phyloP scores from a whole-genome alignment of 2,888 invertebrate genomes.

The Helicoverpa assulta region DNA sequence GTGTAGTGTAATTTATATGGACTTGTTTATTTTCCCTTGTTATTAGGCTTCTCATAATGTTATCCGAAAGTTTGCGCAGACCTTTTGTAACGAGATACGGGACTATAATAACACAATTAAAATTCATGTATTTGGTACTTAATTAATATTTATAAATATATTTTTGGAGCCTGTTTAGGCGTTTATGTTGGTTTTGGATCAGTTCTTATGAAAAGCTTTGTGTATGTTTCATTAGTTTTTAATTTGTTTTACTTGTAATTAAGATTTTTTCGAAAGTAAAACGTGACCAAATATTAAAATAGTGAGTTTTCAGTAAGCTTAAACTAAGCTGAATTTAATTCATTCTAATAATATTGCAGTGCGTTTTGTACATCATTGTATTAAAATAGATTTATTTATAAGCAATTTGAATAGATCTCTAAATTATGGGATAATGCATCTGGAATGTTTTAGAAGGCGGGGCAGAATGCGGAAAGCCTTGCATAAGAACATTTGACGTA shows the following conservation, averaged over 20 bases:
- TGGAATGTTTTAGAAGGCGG: not conserved
- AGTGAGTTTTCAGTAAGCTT: too few species aligned
- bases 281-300: not conserved
- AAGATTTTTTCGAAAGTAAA: not conserved
- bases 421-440: not conserved
- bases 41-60: constrained; percentile 64
- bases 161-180: constrained; percentile 21
- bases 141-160: constrained; percentile 33
- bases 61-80: constrained; percentile 65
- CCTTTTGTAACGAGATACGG: constrained; percentile 58
- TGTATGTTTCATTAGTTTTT: not conserved
- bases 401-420: too few species aligned
- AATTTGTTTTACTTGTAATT: not conserved
- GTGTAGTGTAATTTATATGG: constrained; percentile 66
- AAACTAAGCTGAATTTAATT: too few species aligned
- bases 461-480: constrained; percentile 47
- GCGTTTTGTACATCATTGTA: too few species aligned
- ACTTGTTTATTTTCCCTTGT: constrained; percentile 68
- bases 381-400: too few species aligned
- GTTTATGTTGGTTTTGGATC: not conserved
- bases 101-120: constrained; percentile 52
- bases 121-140: constrained; percentile 46
- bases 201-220: constrained; percentile 1
- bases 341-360: too few species aligned
- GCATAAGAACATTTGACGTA: constrained; percentile 11